Base-by-base conservation (phyloP, 2,888 invertebrate genomes). In the Archips xylosteana region DNA sequence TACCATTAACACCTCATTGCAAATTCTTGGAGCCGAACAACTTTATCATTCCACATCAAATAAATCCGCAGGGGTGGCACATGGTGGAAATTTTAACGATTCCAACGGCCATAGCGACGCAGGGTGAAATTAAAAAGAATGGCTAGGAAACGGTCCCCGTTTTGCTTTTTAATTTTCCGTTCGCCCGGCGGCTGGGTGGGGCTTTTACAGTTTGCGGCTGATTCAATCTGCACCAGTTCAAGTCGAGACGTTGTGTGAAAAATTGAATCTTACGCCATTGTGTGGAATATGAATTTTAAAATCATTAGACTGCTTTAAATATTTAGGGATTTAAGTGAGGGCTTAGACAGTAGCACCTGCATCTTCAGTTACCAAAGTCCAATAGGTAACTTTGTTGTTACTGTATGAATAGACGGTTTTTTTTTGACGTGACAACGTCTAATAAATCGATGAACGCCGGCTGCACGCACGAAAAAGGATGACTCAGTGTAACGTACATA, bases 131-230 rank as follows among this genome's bases (percentile, higher is more conserved):
- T 89, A 91, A 92, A 93, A 93, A 94, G 90, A 92, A 92, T 90
- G 85, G 88, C 85, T 78, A 85, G 90, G 87, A 89, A 90, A 83
- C 84, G 86, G 84, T 85, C 78, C 79, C 84, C 85, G 87, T 85
- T 90, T 88, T 88, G 88, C 89, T 91, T 90, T 94, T 94, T 94
- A 93, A 94, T 93, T 94, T 94, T 93, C 92, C 93, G 92, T 87
- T 87, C 85, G 87, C 90, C 90, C 88, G 84, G 80, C 76, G 81
- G 85, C 83, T 6, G 86, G 85, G 82, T 83, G 83, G 77, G 81
- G 82, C 82, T 74, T 85, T 85, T 83, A 80, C 86, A 87, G 86
- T 87, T 88, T 85, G 87, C 79, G 85, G 86, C 81, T 81, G 85
- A 87, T 89, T 87, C 83, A 85, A 86, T 87, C 81, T 84, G 75